Conservation (phyloP, 2,888 invertebrate genomes). For the Onthophagus sagittarius region DNA sequence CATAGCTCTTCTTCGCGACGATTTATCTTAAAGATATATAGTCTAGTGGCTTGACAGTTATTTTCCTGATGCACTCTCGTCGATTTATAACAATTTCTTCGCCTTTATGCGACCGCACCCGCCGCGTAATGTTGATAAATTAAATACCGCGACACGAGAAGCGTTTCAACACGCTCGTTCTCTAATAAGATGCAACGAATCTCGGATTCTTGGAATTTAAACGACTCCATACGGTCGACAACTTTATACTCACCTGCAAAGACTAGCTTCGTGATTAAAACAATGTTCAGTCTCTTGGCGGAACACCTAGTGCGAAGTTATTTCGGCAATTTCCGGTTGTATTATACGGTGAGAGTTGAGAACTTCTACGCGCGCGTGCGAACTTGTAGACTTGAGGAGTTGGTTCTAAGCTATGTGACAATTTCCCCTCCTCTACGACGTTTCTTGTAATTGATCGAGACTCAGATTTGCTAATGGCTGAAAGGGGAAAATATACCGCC, state of each 20-base stretch:
- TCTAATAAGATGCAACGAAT: neutral
- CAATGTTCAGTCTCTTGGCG: neutral
- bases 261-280: neutral
- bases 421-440: constrained; percentile 27
- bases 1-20: neutral
- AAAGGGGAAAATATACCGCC: neutral
- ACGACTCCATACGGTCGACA: neutral
- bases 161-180: neutral
- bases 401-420: neutral
- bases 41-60: neutral
- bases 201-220: neutral
- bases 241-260: neutral
- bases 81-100: neutral
- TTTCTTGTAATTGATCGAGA: neutral
- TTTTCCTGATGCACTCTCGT: neutral
- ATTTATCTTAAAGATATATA: neutral
- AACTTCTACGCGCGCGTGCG: constrained; percentile 22
- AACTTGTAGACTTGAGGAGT: constrained; percentile 31
- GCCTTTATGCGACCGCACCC: neutral
- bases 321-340: constrained; percentile 29
- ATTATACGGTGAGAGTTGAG: constrained; percentile 20
- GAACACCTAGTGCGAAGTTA: constrained; percentile 17
- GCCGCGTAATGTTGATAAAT: neutral
- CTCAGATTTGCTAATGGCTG: neutral
- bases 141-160: neutral